These are phyloP conservation scores for Stenotaenia linearis DNA, from an alignment of 2,888 invertebrate genomes.

Conservation along the genomic window DNA sequence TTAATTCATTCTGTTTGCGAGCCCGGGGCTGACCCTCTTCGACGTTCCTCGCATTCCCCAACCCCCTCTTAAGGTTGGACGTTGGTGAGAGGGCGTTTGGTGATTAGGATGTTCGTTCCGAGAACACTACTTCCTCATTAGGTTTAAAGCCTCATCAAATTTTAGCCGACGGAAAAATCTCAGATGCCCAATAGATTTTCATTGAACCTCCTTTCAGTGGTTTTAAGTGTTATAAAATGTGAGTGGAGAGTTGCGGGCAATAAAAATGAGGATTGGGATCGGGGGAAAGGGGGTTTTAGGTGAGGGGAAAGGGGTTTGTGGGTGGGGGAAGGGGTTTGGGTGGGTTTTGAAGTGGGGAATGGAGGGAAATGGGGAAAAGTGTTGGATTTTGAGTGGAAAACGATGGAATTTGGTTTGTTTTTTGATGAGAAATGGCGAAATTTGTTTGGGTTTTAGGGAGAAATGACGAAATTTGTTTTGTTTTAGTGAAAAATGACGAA, in stretches of 20 bases:
- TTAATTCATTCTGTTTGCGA: not conserved
- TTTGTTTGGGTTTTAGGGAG: too few relatives aligned
- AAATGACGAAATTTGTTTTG: too few relatives aligned
- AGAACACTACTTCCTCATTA: constrained; percentile 4
- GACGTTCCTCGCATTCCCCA: not conserved
- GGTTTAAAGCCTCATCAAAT: constrained; percentile 5
- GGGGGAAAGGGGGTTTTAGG: too few relatives aligned
- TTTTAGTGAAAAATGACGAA: too few relatives aligned
- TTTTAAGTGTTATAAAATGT: not conserved
- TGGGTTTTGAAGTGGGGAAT: too few relatives aligned
- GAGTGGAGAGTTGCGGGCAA: too few relatives aligned
- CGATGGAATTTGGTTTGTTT: too few relatives aligned
- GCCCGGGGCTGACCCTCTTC: not conserved
- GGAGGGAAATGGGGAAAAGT: too few relatives aligned
- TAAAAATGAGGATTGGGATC: too few relatives aligned
- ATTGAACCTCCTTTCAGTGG: not conserved
- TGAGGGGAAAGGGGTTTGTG: not conserved
- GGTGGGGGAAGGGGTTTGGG: too few relatives aligned
- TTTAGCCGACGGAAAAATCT: not conserved
- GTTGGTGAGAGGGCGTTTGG: not conserved
- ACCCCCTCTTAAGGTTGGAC: not conserved
- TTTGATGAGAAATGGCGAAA: too few relatives aligned
- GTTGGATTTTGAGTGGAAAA: too few relatives aligned
- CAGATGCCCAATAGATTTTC: not conserved
- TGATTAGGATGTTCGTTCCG: constrained; percentile 5